A percentile compares a stretch with the other conserved stretches of the same genome.
Conservation (phyloP, 1,140 invertebrate genomes). For the Scaptomyza montana region DNA sequence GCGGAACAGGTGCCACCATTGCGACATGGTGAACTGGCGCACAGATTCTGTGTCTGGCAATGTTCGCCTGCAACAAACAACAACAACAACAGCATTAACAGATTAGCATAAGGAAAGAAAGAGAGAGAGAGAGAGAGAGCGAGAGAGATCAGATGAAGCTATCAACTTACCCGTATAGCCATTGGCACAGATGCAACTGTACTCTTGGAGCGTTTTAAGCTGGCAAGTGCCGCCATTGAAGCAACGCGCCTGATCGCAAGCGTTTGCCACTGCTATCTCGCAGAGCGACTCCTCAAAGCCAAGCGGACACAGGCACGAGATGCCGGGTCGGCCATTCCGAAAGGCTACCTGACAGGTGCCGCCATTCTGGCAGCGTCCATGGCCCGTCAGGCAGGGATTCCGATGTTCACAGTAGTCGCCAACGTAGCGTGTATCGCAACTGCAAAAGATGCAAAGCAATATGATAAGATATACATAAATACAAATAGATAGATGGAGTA, state of each 20-base stretch:
- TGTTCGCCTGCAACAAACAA: constrained; percentile 87
- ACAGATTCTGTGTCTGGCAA: constrained; percentile 95
- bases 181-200: constrained; percentile 92
- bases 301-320: constrained; percentile 93
- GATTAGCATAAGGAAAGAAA: too few species aligned
- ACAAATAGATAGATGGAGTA: too few species aligned
- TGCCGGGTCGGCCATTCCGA: constrained; percentile 89
- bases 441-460: constrained; percentile 85
- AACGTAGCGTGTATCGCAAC: constrained; percentile 94
- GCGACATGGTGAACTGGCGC: constrained; percentile 93
- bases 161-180: constrained; percentile 91
- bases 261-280: constrained; percentile 94
- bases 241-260: constrained; percentile 95
- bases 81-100: too few species aligned
- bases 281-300: constrained; percentile 97
- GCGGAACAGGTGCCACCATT: constrained; percentile 94
- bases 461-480: too few species aligned
- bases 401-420: constrained; percentile 97
- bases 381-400: constrained; percentile 95
- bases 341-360: constrained; percentile 92
- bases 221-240: constrained; percentile 93
- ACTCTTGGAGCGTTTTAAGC: constrained; percentile 90
- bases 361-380: constrained; percentile 93
- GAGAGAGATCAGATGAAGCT: background rate
- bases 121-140: background rate